Percentiles rank a stretch among this genome's conserved stretches.
Evolutionary conservation across 1,140 invertebrate species (phyloP).

Genomic region (Pomacea maculata): DNA sequence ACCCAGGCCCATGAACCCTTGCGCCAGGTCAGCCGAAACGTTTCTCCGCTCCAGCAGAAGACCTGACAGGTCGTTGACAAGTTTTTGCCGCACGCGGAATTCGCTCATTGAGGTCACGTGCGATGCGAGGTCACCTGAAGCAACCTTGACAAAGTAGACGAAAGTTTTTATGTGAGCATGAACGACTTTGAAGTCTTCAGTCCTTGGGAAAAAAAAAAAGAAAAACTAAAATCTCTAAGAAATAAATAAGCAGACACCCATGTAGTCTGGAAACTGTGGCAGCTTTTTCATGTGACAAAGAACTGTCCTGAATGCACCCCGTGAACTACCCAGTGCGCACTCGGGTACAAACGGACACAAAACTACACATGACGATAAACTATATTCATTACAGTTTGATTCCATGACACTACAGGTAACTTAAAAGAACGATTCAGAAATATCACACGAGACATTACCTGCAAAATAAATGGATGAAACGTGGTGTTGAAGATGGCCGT

Average conservation of each 20-base stretch:
- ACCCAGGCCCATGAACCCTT: conserved; percentile 20
- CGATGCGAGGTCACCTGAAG: conserved; percentile 10
- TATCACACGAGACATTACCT: conserved; percentile 31
- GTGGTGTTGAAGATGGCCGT: conserved; percentile 56
- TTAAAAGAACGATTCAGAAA: no score
- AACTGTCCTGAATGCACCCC: no score
- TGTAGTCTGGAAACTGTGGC: background rate
- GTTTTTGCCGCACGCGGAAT: conserved; percentile 33
- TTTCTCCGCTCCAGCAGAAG: conserved; percentile 28
- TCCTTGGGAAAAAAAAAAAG: background rate
- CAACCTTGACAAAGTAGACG: conserved; percentile 2
- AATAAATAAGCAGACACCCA: background rate
- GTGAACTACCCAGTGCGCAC: background rate
- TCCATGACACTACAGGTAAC: no score
- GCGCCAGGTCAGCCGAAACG: conserved; percentile 24
- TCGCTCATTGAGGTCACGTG: conserved; percentile 33
- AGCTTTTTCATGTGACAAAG: background rate
- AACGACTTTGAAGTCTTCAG: background rate
- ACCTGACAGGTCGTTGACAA: conserved; percentile 33
- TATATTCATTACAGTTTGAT: no score
- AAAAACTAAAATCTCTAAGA: background rate
- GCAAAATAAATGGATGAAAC: conserved; percentile 54
- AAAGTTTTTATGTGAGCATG: background rate
- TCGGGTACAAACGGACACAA: background rate
- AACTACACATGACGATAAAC: background rate